Evolutionary conservation across 1,140 invertebrate species (phyloP).

Genomic region (Marisa cornuarietis): DNA sequence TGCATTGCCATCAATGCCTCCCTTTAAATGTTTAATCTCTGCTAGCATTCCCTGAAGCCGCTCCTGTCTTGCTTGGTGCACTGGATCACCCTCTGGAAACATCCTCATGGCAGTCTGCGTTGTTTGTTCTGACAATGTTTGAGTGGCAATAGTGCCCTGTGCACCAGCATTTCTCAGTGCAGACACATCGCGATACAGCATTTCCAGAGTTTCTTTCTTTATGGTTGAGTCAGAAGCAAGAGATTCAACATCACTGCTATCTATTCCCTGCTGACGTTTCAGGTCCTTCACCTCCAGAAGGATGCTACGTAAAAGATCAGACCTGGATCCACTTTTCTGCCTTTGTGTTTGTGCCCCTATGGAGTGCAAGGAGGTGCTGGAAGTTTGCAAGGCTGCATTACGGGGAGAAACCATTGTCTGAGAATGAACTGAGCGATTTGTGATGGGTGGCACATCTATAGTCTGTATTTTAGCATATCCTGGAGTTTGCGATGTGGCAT

Average conservation of each 20-base stretch:
- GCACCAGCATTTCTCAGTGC: conserved; percentile 43
- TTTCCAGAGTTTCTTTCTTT: conserved; percentile 45
- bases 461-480: conserved; percentile 58
- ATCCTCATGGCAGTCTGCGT: conserved; percentile 54
- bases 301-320: conserved; percentile 51
- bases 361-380: conserved; percentile 53
- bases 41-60: conserved; percentile 51
- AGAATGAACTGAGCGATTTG: conserved; percentile 33
- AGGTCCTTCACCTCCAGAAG: conserved; percentile 57
- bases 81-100: conserved; percentile 49
- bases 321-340: conserved; percentile 38
- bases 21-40: conserved; percentile 50
- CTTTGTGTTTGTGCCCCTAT: conserved; percentile 48
- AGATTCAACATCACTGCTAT: conserved; percentile 44
- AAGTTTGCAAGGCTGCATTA: conserved; percentile 41
- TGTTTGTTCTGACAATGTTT: conserved; percentile 50
- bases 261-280: conserved; percentile 52
- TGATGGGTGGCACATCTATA: conserved; percentile 30
- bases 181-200: conserved; percentile 48
- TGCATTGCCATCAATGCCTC: conserved; percentile 24
- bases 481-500: conserved; percentile 55
- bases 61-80: conserved; percentile 43
- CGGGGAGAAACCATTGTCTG: conserved; percentile 41
- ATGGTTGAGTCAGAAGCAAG: conserved; percentile 43
- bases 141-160: conserved; percentile 43